Percentiles rank a stretch among this genome's conserved stretches.
Evolutionary conservation across 1,140 invertebrate species (phyloP).

Genomic region (Papilio polytes): DNA sequence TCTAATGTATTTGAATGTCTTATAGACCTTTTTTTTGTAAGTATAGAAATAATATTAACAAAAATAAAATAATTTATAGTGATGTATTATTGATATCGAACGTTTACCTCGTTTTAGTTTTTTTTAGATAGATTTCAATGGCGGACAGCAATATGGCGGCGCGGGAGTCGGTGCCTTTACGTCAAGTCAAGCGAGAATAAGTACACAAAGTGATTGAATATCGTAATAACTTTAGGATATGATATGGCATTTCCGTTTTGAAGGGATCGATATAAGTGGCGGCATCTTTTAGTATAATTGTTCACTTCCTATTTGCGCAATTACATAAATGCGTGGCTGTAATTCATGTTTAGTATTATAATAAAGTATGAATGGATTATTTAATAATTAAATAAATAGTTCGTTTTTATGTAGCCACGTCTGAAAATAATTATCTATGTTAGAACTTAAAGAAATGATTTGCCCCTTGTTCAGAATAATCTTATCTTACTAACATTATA

Average conservation of each 20-base stretch:
- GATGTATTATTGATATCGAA: slow-evolving; percentile 56
- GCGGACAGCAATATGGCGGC: slow-evolving; percentile 52
- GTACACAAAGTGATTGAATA: slow-evolving; percentile 52
- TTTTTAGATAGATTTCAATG: slow-evolving; percentile 49
- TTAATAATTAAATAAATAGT: background rate
- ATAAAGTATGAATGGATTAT: background rate
- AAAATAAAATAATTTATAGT: slow-evolving; percentile 50
- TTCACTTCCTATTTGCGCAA: slow-evolving; percentile 57
- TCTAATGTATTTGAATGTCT: background rate
- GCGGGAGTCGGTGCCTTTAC: slow-evolving; percentile 62
- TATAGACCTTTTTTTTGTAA: background rate
- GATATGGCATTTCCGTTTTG: slow-evolving; percentile 74
- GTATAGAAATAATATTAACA: slow-evolving; percentile 27
- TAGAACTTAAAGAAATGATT: no score
- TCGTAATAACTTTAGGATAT: slow-evolving; percentile 68
- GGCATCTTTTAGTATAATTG: slow-evolving; percentile 52
- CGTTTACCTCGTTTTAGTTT: slow-evolving; percentile 59
- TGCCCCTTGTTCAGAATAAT: no score
- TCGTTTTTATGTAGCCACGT: background rate
- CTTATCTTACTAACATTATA: no score
- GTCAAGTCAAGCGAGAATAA: slow-evolving; percentile 64
- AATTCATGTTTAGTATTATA: background rate
- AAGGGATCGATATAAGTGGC: slow-evolving; percentile 52
- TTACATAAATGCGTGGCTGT: background rate
- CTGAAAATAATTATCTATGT: no score